Conservation (phyloP, 37 sponge, comb jelly and placozoan genomes). For the Chondrosia reniformis region DNA sequence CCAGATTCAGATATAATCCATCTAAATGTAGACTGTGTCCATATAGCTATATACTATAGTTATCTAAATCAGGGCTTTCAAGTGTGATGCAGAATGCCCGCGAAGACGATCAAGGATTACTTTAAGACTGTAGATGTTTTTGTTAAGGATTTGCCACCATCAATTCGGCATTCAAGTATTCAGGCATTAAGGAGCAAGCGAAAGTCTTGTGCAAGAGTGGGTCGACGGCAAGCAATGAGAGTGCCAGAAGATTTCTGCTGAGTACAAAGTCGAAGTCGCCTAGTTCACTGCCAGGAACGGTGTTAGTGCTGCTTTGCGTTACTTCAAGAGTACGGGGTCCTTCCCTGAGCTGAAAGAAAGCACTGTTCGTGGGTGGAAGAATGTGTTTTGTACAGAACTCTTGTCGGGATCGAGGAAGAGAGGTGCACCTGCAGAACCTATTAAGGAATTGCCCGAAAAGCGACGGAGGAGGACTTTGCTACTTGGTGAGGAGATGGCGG, state of each 20-base stretch:
- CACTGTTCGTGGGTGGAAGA: conserved; percentile 18
- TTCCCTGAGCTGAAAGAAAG: conserved; percentile 17
- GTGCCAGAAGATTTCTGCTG: background rate
- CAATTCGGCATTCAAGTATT: background rate
- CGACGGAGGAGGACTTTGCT: background rate
- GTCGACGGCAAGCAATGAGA: background rate
- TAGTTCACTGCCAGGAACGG: background rate
- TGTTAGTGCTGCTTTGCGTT: background rate
- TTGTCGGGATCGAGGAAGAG: background rate
- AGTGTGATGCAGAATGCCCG: no score
- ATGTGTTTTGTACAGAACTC: conserved; percentile 3
- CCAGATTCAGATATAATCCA: no score
- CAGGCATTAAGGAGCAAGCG: background rate
- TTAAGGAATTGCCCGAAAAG: background rate
- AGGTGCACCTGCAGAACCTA: background rate
- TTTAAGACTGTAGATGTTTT: no score
- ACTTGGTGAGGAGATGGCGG: background rate
- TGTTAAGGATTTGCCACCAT: background rate
- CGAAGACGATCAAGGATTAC: conserved; percentile 10
- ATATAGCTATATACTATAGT: no score
- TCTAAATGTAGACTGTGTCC: no score
- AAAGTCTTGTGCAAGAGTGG: background rate
- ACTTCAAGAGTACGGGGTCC: conserved; percentile 5
- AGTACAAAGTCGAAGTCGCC: background rate
- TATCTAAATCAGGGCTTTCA: no score